phyloP scores from a whole-genome alignment of 1,140 invertebrate species.

The Forficula auricularia region DNA sequence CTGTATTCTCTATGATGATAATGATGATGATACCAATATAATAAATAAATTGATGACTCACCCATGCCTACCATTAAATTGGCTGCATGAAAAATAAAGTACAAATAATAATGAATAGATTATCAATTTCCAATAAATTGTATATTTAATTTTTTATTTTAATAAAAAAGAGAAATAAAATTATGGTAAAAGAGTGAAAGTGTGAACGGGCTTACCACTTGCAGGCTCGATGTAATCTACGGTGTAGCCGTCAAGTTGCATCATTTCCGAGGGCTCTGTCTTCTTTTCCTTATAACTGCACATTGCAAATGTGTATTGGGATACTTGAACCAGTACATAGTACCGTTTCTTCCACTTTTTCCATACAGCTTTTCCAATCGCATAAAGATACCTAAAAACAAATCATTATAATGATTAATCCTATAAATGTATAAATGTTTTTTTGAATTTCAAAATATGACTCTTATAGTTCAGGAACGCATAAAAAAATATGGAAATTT shows the following conservation, averaged over 20 bases:
- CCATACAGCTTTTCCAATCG: constrained; percentile 93
- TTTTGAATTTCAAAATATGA: constrained; percentile 3
- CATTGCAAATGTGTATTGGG: constrained; percentile 99
- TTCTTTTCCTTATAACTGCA: constrained; percentile 99
- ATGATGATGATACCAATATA: neutral
- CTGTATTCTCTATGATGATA: neutral
- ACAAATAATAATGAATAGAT: constrained; percentile 7
- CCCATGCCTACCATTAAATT: constrained; percentile 78
- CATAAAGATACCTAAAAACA: constrained; percentile 66
- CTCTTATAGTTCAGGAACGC: too few relatives aligned
- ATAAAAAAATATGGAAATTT: too few relatives aligned
- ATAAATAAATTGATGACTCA: constrained; percentile 11
- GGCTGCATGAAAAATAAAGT: constrained; percentile 38
- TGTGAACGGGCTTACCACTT: constrained; percentile 47
- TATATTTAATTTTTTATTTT: neutral
- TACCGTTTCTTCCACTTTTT: constrained; percentile 99
- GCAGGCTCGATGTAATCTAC: constrained; percentile 96
- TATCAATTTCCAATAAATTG: constrained; percentile 3
- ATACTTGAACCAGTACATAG: constrained; percentile 96
- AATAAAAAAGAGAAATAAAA: neutral
- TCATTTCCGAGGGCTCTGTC: constrained; percentile 97
- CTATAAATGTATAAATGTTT: constrained; percentile 1
- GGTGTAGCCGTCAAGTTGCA: constrained; percentile 97
- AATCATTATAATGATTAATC: neutral
- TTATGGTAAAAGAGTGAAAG: neutral